Conservation (phyloP, 2,113 vertebrate genomes). For the Lonchura striata region DNA sequence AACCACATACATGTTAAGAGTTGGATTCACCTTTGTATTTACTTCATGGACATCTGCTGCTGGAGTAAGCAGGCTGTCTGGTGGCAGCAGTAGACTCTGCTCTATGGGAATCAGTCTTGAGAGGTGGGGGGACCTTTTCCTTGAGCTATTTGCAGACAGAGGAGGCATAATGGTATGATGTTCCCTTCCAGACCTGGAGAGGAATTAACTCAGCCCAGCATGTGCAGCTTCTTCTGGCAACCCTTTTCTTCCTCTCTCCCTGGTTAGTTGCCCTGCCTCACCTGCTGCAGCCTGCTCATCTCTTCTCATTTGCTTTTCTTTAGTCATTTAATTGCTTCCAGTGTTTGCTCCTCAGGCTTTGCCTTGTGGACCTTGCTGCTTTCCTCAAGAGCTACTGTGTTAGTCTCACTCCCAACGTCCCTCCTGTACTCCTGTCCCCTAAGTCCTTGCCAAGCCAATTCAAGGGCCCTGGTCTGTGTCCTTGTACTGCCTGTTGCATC, state of each 20-base stretch:
- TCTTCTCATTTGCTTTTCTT: background rate
- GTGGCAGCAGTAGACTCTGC: background rate
- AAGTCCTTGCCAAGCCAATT: background rate
- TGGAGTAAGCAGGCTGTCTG: background rate
- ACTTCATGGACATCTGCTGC: background rate
- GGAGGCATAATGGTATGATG: background rate
- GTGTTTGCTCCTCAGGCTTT: background rate
- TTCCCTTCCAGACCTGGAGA: background rate
- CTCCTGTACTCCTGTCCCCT: background rate
- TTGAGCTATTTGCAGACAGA: background rate
- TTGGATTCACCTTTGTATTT: background rate
- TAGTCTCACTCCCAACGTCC: background rate
- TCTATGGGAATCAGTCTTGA: background rate
- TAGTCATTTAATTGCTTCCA: background rate
- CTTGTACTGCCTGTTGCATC: background rate
- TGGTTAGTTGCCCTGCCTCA: background rate
- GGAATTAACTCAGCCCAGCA: fast-evolving
- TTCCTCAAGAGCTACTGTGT: background rate
- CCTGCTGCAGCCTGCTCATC: background rate
- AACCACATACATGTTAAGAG: background rate
- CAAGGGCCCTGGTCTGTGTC: too few species aligned
- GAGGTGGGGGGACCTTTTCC: background rate
- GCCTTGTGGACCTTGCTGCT: background rate
- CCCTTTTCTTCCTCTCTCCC: background rate
- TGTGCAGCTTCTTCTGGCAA: background rate